Base-by-base conservation (phyloP, 2,113 vertebrate genomes). In the Saimiri boliviensis region DNA sequence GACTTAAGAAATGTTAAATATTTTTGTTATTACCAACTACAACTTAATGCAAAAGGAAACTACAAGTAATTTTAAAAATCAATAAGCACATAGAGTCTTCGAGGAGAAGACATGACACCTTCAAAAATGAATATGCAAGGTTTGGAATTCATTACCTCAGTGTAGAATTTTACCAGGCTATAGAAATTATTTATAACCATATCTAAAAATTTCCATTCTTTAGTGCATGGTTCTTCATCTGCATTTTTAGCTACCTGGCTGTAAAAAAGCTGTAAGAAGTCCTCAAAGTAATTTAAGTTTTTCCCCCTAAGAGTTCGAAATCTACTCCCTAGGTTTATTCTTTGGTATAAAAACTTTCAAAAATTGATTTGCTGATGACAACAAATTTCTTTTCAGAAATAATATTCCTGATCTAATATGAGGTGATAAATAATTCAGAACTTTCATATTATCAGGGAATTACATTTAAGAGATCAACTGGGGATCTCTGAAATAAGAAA, bases 381-480 rank as follows among this genome's bases (percentile, higher is more conserved):
- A 98, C 98, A 98, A 97, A 98, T 98, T 98, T 98, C 98, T 98
- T 98, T 98, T 98, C 93, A 97, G 98, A 97, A 99, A 98, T 98
- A 98, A 98, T 98, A 98, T 97, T 98, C 97, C 98, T 98, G 98
- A 98, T 98, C 97, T 98, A 98, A 98, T 98, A 98, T 96, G 97
- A 98, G 96, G 97, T 96, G 98, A 98, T 99, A 98, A 98, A 98
- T 98, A 98, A 99, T 99, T 99, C 98, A 99, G 96, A 98, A 98
- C 97, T 97, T 98, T 98, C 98, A 97, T 95, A 98, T 98, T 98
- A 98, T 98, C 98, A 98, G 97, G 97, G 98, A 99, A 99, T 99
- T 98, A 98, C 98, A 99, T 98, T 98, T 98, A 98, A 97, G 98
- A 98, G 98, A 99, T 98, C 98, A 98, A 97, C 98, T 97, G 95